Base-by-base conservation (phyloP, 2,888 invertebrate genomes). In the Apamea epomidion region DNA sequence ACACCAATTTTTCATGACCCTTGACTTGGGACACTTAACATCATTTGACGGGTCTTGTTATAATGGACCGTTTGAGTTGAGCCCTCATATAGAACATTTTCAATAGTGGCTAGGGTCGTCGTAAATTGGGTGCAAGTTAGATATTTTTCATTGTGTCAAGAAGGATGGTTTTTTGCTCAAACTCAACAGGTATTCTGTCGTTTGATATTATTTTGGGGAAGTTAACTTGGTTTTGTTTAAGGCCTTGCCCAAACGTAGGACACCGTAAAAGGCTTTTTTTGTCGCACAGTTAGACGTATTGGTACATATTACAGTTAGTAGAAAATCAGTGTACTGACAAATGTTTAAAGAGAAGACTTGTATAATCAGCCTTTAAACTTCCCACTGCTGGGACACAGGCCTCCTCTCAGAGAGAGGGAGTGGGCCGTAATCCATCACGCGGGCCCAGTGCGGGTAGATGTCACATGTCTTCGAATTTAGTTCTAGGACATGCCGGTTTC, bases 121-220 rank as follows among this genome's bases (percentile, higher is more conserved):
- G 10, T 12, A 48, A 80, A 48, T 74, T 74, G 65, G 74, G 14
- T 4, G 21, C 0, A 0, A 8, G 37, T 74, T 18, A 64, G 54
- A 29, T 65, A 74, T 82, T 82, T 58, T 80, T 82, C 82, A 82
- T 48, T 58, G 74, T 65, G 45, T 7, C 25, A 10, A 0, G 14
- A 1, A 29, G 8, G n/a, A 37, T 0, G 25, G 16, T 65, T 74
- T 79, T 54, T 65, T 8, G 25, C 45, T 25, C 0, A 29, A 71
- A 82, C 8, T 82, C 82, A 80, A 80, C 80, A 80, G 73, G 74
- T 73, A 42, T 42, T 8, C 10, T 71, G 42, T 71, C 29, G n/a
- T 7, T 25, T n/a, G 37, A 32, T 81, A 70, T 80, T 69, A 69
- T 32, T 69, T 80, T 60, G 2, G 8, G n/a, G n/a, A 32, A 12